Evolutionary conservation across 1,140 invertebrate species (phyloP).

Genomic region (Delia radicum): DNA sequence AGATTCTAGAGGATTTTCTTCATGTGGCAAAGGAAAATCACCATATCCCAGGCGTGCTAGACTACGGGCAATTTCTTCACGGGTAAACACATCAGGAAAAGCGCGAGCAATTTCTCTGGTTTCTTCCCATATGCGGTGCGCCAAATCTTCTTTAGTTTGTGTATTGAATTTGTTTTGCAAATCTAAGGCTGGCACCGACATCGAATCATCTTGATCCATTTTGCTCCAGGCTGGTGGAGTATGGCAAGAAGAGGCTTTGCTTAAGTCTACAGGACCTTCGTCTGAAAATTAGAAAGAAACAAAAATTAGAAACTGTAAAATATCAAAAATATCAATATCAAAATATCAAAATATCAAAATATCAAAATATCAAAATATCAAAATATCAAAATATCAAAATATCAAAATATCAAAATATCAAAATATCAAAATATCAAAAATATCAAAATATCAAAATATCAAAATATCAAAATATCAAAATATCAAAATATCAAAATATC

Average conservation of each 20-base stretch:
- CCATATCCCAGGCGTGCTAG: conserved; percentile 48
- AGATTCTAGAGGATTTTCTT: too few relatives aligned
- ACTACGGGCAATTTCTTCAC: conserved; percentile 50
- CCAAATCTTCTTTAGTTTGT: conserved; percentile 47
- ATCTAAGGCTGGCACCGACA: background rate
- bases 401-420: too few relatives aligned
- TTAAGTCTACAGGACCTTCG: conserved; percentile 50
- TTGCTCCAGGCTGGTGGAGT: background rate
- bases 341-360: too few relatives aligned
- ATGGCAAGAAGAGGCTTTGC: conserved; percentile 34
- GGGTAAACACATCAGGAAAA: conserved; percentile 51
- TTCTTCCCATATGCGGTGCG: conserved; percentile 51
- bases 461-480: too few relatives aligned
- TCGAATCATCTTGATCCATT: background rate
- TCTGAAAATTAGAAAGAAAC: conserved; percentile 34
- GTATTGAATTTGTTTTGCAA: conserved; percentile 30
- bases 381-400: too few relatives aligned
- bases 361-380: too few relatives aligned
- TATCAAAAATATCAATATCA: background rate
- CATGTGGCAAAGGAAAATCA: conserved; percentile 45
- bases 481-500: too few relatives aligned
- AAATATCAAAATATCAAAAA: too few relatives aligned
- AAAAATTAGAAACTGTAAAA: background rate
- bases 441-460: too few relatives aligned
- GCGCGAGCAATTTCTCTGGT: conserved; percentile 49